Conservation (phyloP, 2,888 invertebrate species). For the Pimpla rufipes region DNA sequence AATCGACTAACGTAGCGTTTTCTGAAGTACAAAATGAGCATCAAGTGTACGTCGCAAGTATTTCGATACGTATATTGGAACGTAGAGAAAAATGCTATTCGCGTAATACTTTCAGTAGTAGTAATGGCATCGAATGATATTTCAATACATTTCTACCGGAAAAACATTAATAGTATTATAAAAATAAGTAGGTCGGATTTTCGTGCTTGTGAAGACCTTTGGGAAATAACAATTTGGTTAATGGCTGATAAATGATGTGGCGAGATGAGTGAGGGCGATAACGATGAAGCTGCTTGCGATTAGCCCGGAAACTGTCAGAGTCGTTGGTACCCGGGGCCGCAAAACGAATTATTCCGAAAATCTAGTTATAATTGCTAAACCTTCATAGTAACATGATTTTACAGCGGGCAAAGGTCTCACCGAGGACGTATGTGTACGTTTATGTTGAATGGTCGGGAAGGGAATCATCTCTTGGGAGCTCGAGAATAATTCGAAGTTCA, state of each 20-base stretch:
- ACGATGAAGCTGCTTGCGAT: constrained; percentile 32
- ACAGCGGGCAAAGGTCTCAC: constrained; percentile 37
- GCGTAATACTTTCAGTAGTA: background rate
- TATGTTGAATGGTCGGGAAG: constrained; percentile 38
- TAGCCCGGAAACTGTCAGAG: constrained; percentile 50
- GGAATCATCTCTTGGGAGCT: constrained; percentile 47
- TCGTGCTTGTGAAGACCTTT: background rate
- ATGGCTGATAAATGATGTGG: constrained; percentile 48
- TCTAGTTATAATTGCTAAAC: constrained; percentile 59
- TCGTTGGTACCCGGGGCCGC: constrained; percentile 4
- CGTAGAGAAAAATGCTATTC: background rate
- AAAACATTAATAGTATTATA: constrained; percentile 42
- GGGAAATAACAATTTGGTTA: constrained; percentile 51
- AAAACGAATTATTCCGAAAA: constrained; percentile 57
- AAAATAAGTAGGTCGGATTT: constrained; percentile 9
- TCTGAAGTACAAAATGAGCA: background rate
- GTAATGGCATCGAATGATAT: constrained; percentile 12
- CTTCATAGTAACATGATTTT: constrained; percentile 58
- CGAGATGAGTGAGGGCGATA: constrained; percentile 4
- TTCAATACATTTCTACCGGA: background rate
- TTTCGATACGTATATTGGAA: background rate
- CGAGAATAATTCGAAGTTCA: constrained; percentile 57
- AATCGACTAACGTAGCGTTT: background rate
- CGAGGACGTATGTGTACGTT: background rate
- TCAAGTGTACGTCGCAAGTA: background rate